Base-by-base conservation (phyloP, 1,140 invertebrate genomes). In the Megalopta genalis region DNA sequence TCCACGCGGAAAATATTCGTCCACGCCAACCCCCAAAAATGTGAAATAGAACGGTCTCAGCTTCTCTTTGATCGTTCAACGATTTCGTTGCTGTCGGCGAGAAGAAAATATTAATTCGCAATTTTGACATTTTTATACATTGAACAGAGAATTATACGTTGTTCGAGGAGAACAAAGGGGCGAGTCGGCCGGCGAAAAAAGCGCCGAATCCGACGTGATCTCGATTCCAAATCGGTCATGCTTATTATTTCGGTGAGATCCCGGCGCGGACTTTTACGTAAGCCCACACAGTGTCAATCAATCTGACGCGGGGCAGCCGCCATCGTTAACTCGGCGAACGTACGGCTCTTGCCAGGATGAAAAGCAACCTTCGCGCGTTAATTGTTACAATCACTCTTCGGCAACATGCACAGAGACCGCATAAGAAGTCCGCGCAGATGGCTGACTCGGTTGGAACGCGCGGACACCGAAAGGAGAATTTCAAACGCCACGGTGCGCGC, bases 341-440 rank as follows among this genome's bases (percentile, higher is more conserved):
- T 77, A 27, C 27, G 49, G 18, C 57, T 16, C 49, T n/a, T 25
- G n/a, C 65, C 39, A 16, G 66, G 37, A 83, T 80, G 54, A 77
- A 69, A 72, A 46, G 77, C 27, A 67, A 81, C 62, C 59, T 65
- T 37, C 57, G 59, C 52, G 63, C 64, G 67, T 84, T 84, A 80
- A 85, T 85, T 84, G 59, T 84, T 81, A 66, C 82, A 82, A 85
- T 78, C 62, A 80, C 62, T 86, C 80, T 82, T 71, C 14, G 39
- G 74, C 54, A 68, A 57, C 49, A 65, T 72, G 66, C 60, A 10
- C 60, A 18, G 49, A 49, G n/a, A 5, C 14, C 52, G 60, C 69
- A 75, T 63, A 80, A 75, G 70, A 74, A 39, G 69, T 70, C 49
- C 60, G 27, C 18, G 70, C 65, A 64, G 59, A 70, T 69, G 66